Evolutionary conservation across 2,113 vertebrate genomes (phyloP), one percentile per base, ranked within the genome.

Genomic region (Axis porcinus): DNA sequence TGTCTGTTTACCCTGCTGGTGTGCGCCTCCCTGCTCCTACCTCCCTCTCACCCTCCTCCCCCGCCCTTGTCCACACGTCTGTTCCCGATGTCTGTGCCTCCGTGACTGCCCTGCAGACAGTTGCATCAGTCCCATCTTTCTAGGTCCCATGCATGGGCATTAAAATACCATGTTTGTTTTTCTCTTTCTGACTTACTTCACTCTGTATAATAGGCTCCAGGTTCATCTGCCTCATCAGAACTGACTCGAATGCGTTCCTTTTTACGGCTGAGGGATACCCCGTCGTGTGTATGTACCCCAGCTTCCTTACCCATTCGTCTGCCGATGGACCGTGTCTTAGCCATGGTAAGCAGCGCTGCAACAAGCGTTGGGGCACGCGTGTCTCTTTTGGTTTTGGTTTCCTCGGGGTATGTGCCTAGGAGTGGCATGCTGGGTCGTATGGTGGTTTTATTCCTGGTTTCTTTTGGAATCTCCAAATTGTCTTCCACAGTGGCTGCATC

Each of bases 251-350:
- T 6, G 67, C 67, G 40, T 0, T 11, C 21, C 21, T 25, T 13
- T 13, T 12, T 1, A 1, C 6, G 67, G 10, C 67, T 3, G 67
- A 40, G 67, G 2, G 0, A 2, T 3, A 25, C 0, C 6, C 67
- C 19, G 2, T 1, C 2, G 25, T 27, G 21, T 40, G 5, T 6
- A 2, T 6, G 36, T 1, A 0, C 67, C 5, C 0, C 1, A 3
- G 67, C 21, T 12, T 6, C 67, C 12, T 6, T 6, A 6, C 2
- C 67, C 21, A 2, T 5, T 6, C 36, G 2, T 6, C n/a, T 70
- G 67, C 12, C 10, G 5, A 25, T 2, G 19, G 36, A 2, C 2
- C 2, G 5, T 2, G 36, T 74, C 67, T 25, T 23, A 3, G n/a
- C 67, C 12, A 0, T 2, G 3, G 19, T 3, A 23, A 40, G 36